Conservation (phyloP, 2,888 invertebrate genomes). For the Drosophila trichaetosa region DNA sequence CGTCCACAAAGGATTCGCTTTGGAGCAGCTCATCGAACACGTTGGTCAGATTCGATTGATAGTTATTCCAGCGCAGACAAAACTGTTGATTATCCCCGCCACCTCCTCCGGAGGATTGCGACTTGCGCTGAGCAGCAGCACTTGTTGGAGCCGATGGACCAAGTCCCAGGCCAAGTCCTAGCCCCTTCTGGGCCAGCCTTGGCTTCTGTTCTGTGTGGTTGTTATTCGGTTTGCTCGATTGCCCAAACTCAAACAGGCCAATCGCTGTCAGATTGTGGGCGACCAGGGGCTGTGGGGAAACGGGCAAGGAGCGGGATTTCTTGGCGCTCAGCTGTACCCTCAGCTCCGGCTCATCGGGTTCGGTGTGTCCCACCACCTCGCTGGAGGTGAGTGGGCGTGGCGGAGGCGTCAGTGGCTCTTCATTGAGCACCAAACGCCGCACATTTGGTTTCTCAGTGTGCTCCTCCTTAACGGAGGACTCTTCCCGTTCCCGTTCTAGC, state of each 20-base stretch:
- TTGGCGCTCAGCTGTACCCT: slow-evolving; percentile 69
- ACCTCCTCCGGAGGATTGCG: background rate
- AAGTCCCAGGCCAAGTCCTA: background rate
- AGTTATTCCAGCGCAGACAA: slow-evolving; percentile 97
- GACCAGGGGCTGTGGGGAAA: slow-evolving; percentile 76
- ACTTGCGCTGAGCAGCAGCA: background rate
- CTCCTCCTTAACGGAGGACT: slow-evolving; percentile 25
- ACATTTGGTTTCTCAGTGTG: slow-evolving; percentile 30
- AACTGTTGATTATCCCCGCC: slow-evolving; percentile 89
- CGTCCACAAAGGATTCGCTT: slow-evolving; percentile 95
- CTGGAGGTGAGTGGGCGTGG: slow-evolving; percentile 82
- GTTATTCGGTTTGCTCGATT: slow-evolving; percentile 14
- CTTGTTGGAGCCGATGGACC: background rate
- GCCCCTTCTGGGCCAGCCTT: slow-evolving; percentile 27
- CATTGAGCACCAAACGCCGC: slow-evolving; percentile 23
- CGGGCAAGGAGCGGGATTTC: slow-evolving; percentile 83
- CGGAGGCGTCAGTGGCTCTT: slow-evolving; percentile 75
- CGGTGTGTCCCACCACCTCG: slow-evolving; percentile 76
- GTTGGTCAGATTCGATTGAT: slow-evolving; percentile 94
- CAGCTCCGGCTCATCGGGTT: slow-evolving; percentile 73
- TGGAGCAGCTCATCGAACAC: slow-evolving; percentile 93
- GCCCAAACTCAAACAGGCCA: slow-evolving; percentile 72
- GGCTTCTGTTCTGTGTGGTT: slow-evolving; percentile 33
- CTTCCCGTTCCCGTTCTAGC: background rate
- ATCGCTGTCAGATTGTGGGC: slow-evolving; percentile 63